Evolutionary conservation across 2,797 vertebrate species (phyloP).

Genomic region (Siniperca scherzeri): DNA sequence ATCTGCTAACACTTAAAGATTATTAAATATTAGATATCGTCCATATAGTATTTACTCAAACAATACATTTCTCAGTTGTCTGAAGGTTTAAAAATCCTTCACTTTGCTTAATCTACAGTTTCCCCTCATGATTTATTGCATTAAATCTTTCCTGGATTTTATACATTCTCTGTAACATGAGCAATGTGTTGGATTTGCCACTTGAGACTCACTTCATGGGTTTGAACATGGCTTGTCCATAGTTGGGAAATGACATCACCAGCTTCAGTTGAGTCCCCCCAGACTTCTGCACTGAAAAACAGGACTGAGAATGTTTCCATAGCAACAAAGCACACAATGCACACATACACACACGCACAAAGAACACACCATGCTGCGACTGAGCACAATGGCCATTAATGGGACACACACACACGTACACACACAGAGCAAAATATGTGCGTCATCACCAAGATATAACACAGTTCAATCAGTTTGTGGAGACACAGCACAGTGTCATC

Average conservation of each 20-base stretch:
- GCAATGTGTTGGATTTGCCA: background rate
- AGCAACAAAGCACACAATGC: slow-evolving; percentile 52
- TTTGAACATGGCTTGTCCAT: slow-evolving; percentile 89
- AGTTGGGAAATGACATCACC: slow-evolving; percentile 87
- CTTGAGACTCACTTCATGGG: slow-evolving; percentile 87
- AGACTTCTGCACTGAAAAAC: slow-evolving; percentile 88
- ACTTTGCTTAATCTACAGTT: background rate
- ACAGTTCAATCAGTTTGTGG: background rate
- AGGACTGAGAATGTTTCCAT: slow-evolving; percentile 56
- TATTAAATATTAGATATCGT: background rate
- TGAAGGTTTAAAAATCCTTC: background rate
- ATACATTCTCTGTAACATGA: background rate
- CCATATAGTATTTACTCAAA: background rate
- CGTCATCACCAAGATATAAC: slow-evolving; percentile 15
- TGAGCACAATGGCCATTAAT: slow-evolving; percentile 14
- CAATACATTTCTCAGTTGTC: background rate
- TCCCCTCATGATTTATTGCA: background rate
- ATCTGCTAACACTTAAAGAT: background rate
- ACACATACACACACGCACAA: background rate
- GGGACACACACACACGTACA: background rate
- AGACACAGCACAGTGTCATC: background rate
- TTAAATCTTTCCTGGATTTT: background rate
- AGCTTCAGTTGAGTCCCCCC: slow-evolving; percentile 90
- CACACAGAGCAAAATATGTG: slow-evolving; percentile 8
- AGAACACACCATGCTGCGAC: slow-evolving; percentile 12